These are phyloP conservation scores for Tauraco erythrolophus DNA, from an alignment of 2,113 vertebrate species.

Conservation along the genomic window DNA sequence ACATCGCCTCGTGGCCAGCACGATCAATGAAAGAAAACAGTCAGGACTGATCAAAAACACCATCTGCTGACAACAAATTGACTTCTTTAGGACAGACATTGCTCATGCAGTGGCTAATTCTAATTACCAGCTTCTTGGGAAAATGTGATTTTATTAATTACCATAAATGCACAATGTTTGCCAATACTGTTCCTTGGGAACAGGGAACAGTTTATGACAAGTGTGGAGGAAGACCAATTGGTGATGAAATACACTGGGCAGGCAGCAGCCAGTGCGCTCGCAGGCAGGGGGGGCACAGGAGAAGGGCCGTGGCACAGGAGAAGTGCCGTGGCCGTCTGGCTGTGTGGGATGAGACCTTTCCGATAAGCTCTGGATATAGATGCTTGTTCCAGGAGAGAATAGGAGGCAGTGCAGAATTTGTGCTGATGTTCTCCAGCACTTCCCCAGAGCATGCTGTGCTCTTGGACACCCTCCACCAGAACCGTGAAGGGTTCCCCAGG, in stretches of 20 bases:
- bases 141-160: conserved; percentile 17
- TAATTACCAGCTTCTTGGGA: conserved; percentile 13
- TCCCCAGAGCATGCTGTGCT: background rate
- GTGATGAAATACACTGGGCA: background rate
- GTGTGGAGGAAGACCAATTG: background rate
- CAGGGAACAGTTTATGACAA: background rate
- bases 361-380: background rate
- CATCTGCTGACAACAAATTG: conserved; percentile 16
- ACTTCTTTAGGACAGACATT: conserved; percentile 16
- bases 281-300: background rate
- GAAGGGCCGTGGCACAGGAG: background rate
- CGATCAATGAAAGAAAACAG: background rate
- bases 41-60: conserved; percentile 37
- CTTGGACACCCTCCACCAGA: background rate
- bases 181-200: background rate
- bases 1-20: background rate
- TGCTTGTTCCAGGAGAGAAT: background rate
- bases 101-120: background rate
- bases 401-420: background rate
- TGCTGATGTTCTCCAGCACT: background rate
- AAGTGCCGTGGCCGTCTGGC: background rate
- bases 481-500: background rate
- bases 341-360: background rate
- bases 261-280: background rate
- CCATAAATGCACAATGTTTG: conserved; percentile 1